Percentiles rank a stretch among this genome's conserved stretches.
These are phyloP conservation scores for Heterotilapia buettikoferi DNA, from an alignment of 2,113 vertebrate genomes.

Conservation along the genomic window DNA sequence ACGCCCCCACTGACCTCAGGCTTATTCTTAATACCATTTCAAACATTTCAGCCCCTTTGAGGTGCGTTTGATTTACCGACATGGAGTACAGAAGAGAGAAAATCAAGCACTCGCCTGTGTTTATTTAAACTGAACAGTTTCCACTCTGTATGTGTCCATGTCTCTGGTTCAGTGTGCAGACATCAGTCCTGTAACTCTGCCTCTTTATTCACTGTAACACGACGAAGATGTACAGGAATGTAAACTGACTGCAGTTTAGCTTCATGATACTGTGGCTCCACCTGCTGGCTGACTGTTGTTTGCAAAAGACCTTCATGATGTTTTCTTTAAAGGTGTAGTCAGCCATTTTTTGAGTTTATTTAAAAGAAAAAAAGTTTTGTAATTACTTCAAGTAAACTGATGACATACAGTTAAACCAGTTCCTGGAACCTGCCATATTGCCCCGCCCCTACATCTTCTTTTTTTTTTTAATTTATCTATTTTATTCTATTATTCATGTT, in stretches of 20 bases:
- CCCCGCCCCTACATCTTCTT: neutral
- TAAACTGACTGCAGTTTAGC: neutral
- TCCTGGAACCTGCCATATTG: neutral
- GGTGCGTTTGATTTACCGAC: conserved; percentile 18
- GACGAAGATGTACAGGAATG: neutral
- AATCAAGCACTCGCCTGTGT: conserved; percentile 5
- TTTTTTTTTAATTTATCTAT: neutral
- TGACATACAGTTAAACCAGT: neutral
- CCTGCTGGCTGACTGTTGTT: neutral
- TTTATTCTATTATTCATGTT: neutral
- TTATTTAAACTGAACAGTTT: conserved; percentile 18
- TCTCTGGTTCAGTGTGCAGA: neutral
- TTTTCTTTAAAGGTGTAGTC: neutral
- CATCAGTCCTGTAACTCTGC: neutral
- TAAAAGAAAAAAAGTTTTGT: neutral
- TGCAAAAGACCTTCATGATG: neutral
- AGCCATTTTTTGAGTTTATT: neutral
- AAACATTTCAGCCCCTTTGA: conserved; percentile 21
- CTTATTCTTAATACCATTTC: conserved; percentile 3
- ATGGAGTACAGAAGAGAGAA: neutral
- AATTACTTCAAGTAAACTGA: neutral
- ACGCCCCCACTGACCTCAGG: neutral
- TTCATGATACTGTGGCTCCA: neutral
- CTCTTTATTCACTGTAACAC: neutral
- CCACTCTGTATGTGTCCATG: neutral